Conservation (phyloP, 2,113 vertebrate genomes). For the Calidris pugnax region DNA sequence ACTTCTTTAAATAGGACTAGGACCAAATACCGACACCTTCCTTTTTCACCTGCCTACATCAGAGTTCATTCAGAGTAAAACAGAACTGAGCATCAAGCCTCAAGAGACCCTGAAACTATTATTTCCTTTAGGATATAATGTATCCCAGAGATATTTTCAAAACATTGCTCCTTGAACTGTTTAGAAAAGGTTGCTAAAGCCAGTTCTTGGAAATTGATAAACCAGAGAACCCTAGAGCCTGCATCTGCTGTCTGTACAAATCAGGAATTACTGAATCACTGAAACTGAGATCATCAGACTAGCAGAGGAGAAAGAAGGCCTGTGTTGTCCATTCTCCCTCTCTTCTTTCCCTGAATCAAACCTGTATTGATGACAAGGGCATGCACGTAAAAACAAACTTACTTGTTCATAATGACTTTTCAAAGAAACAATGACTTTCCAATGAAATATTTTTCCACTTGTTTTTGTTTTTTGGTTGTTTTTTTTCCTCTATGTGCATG, state of each 20-base stretch:
- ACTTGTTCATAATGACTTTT: background rate
- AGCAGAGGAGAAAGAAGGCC: background rate
- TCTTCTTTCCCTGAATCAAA: background rate
- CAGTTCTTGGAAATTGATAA: slow-evolving; percentile 38
- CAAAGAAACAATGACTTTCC: background rate
- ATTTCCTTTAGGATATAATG: background rate
- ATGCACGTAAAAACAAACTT: background rate
- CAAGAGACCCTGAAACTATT: background rate
- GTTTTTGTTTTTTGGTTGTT: background rate
- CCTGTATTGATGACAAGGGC: background rate
- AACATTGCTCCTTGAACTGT: background rate
- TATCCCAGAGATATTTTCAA: background rate
- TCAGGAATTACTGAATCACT: background rate
- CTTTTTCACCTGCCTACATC: background rate
- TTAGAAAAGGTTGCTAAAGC: background rate
- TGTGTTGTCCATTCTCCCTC: background rate
- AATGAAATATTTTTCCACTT: background rate
- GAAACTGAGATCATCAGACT: background rate
- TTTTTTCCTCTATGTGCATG: background rate
- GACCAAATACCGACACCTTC: background rate
- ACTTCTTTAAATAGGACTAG: background rate
- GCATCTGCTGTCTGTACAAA: background rate
- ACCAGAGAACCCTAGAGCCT: background rate
- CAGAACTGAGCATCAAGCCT: background rate
- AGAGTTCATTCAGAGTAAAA: background rate